These are phyloP conservation scores for Spea hammondii DNA, from an alignment of 2,797 vertebrate species.

Conservation along the genomic window DNA sequence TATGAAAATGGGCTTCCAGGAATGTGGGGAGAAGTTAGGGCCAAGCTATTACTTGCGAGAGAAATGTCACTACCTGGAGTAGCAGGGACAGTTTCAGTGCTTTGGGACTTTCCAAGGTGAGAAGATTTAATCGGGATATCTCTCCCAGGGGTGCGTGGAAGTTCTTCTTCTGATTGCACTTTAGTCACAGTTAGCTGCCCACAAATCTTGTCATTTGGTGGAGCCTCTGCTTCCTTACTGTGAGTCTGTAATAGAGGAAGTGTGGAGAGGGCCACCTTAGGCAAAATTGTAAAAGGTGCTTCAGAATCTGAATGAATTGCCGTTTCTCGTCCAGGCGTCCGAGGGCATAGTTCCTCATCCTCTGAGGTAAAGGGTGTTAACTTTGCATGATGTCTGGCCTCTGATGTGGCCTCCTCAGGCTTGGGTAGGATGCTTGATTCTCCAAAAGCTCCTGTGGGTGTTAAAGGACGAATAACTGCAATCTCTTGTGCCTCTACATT, in stretches of 20 bases:
- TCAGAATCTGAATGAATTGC: slow-evolving; percentile 62
- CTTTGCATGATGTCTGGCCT: slow-evolving; percentile 61
- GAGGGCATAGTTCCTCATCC: slow-evolving; percentile 70
- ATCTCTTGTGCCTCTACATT: slow-evolving; percentile 68
- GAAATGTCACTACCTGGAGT: slow-evolving; percentile 87
- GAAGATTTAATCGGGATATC: slow-evolving; percentile 77
- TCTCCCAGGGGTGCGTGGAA: slow-evolving; percentile 86
- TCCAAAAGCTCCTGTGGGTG: slow-evolving; percentile 70
- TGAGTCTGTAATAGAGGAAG: slow-evolving; percentile 71
- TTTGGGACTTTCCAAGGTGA: slow-evolving; percentile 84
- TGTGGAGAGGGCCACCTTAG: slow-evolving; percentile 65
- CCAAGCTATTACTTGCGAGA: slow-evolving; percentile 80
- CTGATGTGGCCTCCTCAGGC: slow-evolving; percentile 67
- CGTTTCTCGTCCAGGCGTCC: slow-evolving; percentile 67
- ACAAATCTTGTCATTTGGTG: slow-evolving; percentile 68
- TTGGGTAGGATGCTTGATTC: slow-evolving; percentile 58
- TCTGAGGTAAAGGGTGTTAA: slow-evolving; percentile 53
- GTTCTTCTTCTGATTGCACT: slow-evolving; percentile 81
- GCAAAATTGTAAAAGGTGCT: slow-evolving; percentile 57
- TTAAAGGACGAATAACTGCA: slow-evolving; percentile 63
- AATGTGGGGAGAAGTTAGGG: slow-evolving; percentile 86
- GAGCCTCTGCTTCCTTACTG: slow-evolving; percentile 69
- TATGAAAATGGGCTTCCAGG: slow-evolving; percentile 93
- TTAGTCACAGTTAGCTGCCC: slow-evolving; percentile 71
- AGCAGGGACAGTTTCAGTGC: slow-evolving; percentile 83